Conservation (phyloP, 2,797 vertebrate genomes). For the Saguinus oedipus region DNA sequence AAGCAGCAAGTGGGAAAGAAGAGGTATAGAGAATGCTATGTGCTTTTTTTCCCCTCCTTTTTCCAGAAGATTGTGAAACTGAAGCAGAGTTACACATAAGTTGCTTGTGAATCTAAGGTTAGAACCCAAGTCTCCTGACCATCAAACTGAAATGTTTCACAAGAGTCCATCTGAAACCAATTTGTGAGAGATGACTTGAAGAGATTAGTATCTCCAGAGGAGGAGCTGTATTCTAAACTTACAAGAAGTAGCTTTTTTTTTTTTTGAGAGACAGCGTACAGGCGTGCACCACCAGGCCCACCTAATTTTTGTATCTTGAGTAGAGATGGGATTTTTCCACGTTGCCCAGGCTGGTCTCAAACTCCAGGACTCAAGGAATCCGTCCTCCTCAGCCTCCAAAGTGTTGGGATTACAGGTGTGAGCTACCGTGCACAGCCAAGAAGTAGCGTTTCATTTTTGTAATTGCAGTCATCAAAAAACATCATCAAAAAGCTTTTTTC, state of each 20-base stretch:
- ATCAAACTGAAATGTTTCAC: neutral
- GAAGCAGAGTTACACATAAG: neutral
- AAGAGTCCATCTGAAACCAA: neutral
- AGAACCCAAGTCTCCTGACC: neutral
- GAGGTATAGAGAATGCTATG: neutral
- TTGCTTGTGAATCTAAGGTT: neutral
- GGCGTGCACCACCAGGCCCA: no score
- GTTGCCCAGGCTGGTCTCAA: no score
- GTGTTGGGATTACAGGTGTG: no score
- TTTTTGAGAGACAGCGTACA: no score
- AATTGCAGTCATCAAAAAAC: no score
- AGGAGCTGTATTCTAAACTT: neutral
- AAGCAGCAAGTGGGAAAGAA: neutral
- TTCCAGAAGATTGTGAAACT: neutral
- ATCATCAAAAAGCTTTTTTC: no score
- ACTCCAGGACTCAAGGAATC: no score
- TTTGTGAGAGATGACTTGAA: neutral
- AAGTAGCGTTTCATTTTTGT: no score
- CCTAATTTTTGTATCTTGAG: no score
- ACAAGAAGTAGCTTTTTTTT: neutral
- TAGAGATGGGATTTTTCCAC: no score
- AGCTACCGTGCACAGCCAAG: no score
- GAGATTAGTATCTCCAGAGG: neutral
- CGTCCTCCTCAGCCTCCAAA: no score
- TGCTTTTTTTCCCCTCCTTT: neutral